Base-by-base conservation (phyloP, 1,140 invertebrate genomes). In the Patella vulgata region DNA sequence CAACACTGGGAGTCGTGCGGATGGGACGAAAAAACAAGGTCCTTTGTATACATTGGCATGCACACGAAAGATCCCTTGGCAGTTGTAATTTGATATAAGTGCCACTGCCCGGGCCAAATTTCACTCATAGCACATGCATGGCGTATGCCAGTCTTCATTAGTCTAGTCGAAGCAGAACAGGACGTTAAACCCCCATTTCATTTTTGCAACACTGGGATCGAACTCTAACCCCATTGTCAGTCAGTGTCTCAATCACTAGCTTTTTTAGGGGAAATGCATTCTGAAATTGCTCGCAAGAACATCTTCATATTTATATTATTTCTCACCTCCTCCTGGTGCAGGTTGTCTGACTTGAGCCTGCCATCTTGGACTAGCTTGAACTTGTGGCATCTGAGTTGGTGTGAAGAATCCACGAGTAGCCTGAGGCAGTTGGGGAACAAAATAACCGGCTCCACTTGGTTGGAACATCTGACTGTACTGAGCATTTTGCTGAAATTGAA, bases 341-440 rank as follows among this genome's bases (percentile, higher is more conserved):
- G 65, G 46, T 25, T 68, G 70, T 63, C 74, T 51, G 1, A 76
- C 59, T 11, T 66, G 52, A 30, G 73, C 68, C 55, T 70, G 74
- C 95, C 96, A 97, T 43, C 94, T 88, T 25, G 95, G 93, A 61
- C 69, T 72, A 12, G 91, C 90, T 66, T 94, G 89, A 70, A 96
- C 92, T 73, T 91, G 93, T 9, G 92, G 84, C 88, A 95, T 92
- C 81, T 95, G 92, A 51, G 93, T 91, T 21, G 93, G 76, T n/a
- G 76, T 66, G 90, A 59, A 92, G 74, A 81, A 91, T 79, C 91
- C 96, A 86, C 93, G 53, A 58, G 46, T 92, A 93, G 69, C 89
- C 57, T 93, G 93, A 50, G 85, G 85, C 71, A 96, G 88, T 12
- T 94, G 95, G 44, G 95, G 95, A 63, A 98, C 91, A 77, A 96